Evolutionary conservation across 1,140 invertebrate species (phyloP), one percentile per base, ranked within the genome.

Genomic region (Episyrphus balteatus): DNA sequence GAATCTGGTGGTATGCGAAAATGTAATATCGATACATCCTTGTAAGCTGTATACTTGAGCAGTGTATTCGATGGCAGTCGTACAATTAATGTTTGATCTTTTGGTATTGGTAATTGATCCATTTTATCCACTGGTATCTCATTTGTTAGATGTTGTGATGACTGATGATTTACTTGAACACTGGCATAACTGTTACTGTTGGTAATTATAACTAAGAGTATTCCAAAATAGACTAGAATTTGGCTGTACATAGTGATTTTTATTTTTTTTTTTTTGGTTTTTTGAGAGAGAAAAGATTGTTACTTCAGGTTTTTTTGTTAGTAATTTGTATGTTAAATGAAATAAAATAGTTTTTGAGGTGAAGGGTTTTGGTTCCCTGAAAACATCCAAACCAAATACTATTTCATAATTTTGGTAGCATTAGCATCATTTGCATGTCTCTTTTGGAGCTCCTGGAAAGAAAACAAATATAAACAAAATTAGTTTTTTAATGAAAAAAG

Each of bases 21-120:
- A 47, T 68, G 66, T n/a, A 68, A 39, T 49, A 68, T 66, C 2
- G 62, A 63, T 10, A 68, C 63, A 55, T 67, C 64, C 44, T 67
- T 67, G 44, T 67, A 67, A 21, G 64, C 58, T 21, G 56, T 62
- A 37, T 63, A 67, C 42, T 67, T 67, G 11, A 67, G 53, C 15
- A 67, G 45, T 33, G 59, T 57, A 39, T 67, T 67, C n/a, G 59
- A 60, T n/a, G 64, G 64, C 46, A 67, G 47, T 37, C 64, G 62
- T 9, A 67, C 60, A 1, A 61, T 49, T 8, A 64, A 49, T 37
- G 59, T 57, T 46, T 62, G 58, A 47, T 64, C 58, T 33, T 50
- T 55, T 41, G 49, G 56, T 34, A 51, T 44, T n/a, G 55, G 50
- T 17, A 59, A 38, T 49, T 59, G 48, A 34, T 65, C 55, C 6